phyloP scores from a whole-genome alignment of 2,113 vertebrate genomes.

The Chaenocephalus aceratus region DNA sequence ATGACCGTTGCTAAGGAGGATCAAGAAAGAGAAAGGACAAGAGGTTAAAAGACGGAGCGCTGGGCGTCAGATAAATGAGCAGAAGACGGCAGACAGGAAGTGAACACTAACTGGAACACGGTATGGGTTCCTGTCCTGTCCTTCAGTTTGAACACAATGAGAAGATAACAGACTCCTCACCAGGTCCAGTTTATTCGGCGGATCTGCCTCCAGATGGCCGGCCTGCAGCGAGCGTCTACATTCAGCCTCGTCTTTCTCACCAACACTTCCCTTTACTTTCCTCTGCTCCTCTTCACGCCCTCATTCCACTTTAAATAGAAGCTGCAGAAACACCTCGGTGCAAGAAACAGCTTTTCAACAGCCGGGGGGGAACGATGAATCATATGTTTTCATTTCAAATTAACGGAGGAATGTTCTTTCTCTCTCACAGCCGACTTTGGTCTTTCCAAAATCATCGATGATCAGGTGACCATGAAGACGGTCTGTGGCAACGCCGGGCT shows the following conservation, averaged over 20 bases:
- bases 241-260: not conserved
- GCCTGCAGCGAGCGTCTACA: slow-evolving; percentile 24
- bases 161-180: not conserved
- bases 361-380: not conserved
- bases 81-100: too few species aligned
- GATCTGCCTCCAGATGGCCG: slow-evolving; percentile 49
- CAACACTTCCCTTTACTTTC: slow-evolving; percentile 9
- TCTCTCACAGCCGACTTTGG: slow-evolving; percentile 88
- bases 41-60: too few species aligned
- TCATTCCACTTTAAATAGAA: not conserved
- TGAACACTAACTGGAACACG: too few species aligned
- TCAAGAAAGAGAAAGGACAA: too few species aligned
- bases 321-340: not conserved
- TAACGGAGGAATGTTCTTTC: not conserved
- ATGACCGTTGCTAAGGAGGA: too few species aligned
- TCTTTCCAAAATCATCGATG: slow-evolving; percentile 91
- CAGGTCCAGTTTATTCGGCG: not conserved
- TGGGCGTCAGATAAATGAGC: too few species aligned
- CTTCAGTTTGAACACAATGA: not conserved
- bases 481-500: slow-evolving; percentile 92
- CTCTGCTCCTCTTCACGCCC: slow-evolving; percentile 12
- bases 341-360: not conserved
- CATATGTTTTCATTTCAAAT: too few species aligned
- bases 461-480: slow-evolving; percentile 92
- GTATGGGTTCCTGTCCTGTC: not conserved